Evolutionary conservation across 2,797 vertebrate genomes (phyloP).

Genomic region (Calcarius lapponicus): DNA sequence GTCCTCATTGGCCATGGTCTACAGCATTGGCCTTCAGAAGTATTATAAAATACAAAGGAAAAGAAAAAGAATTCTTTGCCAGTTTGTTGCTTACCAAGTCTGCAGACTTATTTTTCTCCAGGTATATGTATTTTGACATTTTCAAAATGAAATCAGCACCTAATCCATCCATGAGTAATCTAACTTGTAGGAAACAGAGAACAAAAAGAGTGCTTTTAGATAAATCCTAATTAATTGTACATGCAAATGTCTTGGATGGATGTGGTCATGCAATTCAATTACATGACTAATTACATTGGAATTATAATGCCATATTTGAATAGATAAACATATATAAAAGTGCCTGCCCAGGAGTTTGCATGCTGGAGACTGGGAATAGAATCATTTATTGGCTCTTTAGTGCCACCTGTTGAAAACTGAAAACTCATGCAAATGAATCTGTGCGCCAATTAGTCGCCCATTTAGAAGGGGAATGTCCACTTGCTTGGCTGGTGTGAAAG

Average conservation of each 20-base stretch:
- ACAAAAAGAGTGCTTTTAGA: slow-evolving; percentile 70
- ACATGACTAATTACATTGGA: slow-evolving; percentile 72
- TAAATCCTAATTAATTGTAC: slow-evolving; percentile 77
- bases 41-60: not conserved
- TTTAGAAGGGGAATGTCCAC: not conserved
- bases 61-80: not conserved
- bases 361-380: slow-evolving; percentile 4
- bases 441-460: not conserved
- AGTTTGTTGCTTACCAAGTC: not conserved
- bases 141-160: slow-evolving; percentile 51
- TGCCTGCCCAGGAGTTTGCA: slow-evolving; percentile 46
- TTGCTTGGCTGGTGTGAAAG: not conserved
- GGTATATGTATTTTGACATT: not conserved
- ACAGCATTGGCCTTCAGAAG: not conserved
- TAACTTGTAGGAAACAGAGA: slow-evolving; percentile 63
- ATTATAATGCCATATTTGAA: slow-evolving; percentile 65
- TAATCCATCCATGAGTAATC: slow-evolving; percentile 66
- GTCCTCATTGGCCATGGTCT: not conserved
- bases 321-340: slow-evolving; percentile 54
- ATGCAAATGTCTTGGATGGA: slow-evolving; percentile 75
- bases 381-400: slow-evolving; percentile 69
- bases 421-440: slow-evolving; percentile 44
- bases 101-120: slow-evolving; percentile 3
- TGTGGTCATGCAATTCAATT: slow-evolving; percentile 72
- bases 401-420: slow-evolving; percentile 69